These are phyloP conservation scores for Drosophila elegans DNA, from an alignment of 1,140 invertebrate genomes.

Conservation along the genomic window DNA sequence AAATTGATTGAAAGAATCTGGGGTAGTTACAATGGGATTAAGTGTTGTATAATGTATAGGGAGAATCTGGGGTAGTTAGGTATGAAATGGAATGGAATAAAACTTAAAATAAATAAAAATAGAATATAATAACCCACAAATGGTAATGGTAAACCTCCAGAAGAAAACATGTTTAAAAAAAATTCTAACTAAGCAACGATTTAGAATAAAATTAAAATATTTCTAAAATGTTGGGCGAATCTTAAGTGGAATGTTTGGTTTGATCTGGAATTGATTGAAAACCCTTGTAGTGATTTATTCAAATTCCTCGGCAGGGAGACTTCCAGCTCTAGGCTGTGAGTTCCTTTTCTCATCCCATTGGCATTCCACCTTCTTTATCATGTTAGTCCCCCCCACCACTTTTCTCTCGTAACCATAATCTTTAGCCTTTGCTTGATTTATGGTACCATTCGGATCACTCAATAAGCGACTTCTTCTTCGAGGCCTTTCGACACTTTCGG, in stretches of 20 bases:
- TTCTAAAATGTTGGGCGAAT: not conserved
- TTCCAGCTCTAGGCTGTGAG: constrained; percentile 8
- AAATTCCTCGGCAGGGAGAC: not conserved
- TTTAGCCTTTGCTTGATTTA: constrained; percentile 48
- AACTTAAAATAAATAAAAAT: too few relatives aligned
- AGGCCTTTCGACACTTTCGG: constrained; percentile 24
- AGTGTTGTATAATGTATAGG: not conserved
- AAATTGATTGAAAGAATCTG: too few relatives aligned
- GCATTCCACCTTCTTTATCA: constrained; percentile 16
- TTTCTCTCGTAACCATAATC: constrained; percentile 19
- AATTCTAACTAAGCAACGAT: not conserved
- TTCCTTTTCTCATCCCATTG: not conserved
- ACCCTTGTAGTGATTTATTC: constrained; percentile 15
- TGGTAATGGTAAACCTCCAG: too few relatives aligned
- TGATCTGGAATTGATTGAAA: constrained; percentile 9
- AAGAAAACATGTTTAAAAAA: not conserved
- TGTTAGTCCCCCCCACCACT: not conserved
- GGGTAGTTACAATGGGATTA: not conserved
- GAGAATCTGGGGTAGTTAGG: too few relatives aligned
- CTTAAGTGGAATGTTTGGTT: not conserved
- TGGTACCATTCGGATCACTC: constrained; percentile 52
- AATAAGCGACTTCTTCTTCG: constrained; percentile 33
- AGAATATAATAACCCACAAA: too few relatives aligned
- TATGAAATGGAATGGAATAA: too few relatives aligned
- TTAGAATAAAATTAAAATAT: not conserved